These are phyloP conservation scores for Nothoprocta perdicaria DNA, from an alignment of 2,113 vertebrate species.

Conservation along the genomic window DNA sequence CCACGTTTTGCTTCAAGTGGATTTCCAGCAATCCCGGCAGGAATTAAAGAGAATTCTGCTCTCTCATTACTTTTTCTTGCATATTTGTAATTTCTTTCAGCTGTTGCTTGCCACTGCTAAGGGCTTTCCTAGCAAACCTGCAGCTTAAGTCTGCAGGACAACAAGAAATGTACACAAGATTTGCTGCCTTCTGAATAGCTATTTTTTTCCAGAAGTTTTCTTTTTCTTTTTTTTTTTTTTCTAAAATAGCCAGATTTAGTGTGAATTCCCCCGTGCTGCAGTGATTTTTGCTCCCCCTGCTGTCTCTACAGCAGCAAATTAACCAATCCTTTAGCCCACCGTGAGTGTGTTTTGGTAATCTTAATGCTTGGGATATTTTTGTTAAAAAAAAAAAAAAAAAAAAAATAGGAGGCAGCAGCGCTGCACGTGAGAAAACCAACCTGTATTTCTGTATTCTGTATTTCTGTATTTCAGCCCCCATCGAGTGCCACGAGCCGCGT, in stretches of 20 bases:
- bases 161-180: neutral
- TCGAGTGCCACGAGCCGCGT: too few relatives aligned
- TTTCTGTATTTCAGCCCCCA: neutral
- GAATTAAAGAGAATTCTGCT: neutral
- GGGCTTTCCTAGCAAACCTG: neutral
- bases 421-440: neutral
- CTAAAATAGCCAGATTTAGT: neutral
- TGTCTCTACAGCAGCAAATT: slow-evolving; percentile 49
- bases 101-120: neutral
- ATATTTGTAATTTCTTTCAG: neutral
- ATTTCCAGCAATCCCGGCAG: neutral
- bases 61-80: neutral
- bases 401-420: neutral
- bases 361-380: neutral
- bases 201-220: neutral
- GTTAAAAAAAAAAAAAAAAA: neutral
- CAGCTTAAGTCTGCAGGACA: neutral
- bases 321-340: slow-evolving; percentile 1
- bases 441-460: too few relatives aligned
- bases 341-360: neutral
- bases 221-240: neutral
- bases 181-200: neutral
- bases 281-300: slow-evolving; percentile 72
- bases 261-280: slow-evolving; percentile 40
- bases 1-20: neutral